A percentile compares a stretch with the other conserved stretches of the same genome.
These are phyloP conservation scores for Nematopogon swammerdamellus DNA, from an alignment of 2,888 invertebrate species.

Conservation along the genomic window DNA sequence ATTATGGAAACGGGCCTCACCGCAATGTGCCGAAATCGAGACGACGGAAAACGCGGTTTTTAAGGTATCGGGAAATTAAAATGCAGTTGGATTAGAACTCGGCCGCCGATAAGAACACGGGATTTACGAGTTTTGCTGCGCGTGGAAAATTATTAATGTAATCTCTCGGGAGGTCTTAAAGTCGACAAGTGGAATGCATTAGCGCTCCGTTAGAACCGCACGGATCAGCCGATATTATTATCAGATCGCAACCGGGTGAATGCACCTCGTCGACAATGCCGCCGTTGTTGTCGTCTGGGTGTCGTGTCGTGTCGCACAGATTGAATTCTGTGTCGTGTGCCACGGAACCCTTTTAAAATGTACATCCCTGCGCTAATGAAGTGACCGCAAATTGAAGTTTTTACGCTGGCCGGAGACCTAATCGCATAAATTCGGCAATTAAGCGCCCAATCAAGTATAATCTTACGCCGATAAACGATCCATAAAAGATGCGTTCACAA, in stretches of 20 bases:
- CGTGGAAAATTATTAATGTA: too few relatives aligned
- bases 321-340: too few relatives aligned
- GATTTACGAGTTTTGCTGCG: too few relatives aligned
- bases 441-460: not conserved
- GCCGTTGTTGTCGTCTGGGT: not conserved
- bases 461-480: not conserved
- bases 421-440: not conserved
- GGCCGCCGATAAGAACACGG: too few relatives aligned
- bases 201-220: not conserved
- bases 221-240: not conserved
- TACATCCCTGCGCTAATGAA: not conserved
- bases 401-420: not conserved
- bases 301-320: not conserved
- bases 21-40: too few relatives aligned
- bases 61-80: too few relatives aligned
- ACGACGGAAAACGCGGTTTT: too few relatives aligned
- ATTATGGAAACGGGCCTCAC: constrained; percentile 8
- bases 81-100: too few relatives aligned
- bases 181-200: not conserved
- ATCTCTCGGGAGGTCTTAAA: too few relatives aligned
- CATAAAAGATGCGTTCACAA: not conserved
- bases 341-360: not conserved
- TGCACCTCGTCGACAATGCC: not conserved
- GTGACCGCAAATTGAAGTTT: not conserved
- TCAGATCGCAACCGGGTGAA: not conserved